Evolutionary conservation across 1,140 invertebrate species (phyloP), one percentile per base, ranked within the genome.

Genomic region (Papilio helenus): DNA sequence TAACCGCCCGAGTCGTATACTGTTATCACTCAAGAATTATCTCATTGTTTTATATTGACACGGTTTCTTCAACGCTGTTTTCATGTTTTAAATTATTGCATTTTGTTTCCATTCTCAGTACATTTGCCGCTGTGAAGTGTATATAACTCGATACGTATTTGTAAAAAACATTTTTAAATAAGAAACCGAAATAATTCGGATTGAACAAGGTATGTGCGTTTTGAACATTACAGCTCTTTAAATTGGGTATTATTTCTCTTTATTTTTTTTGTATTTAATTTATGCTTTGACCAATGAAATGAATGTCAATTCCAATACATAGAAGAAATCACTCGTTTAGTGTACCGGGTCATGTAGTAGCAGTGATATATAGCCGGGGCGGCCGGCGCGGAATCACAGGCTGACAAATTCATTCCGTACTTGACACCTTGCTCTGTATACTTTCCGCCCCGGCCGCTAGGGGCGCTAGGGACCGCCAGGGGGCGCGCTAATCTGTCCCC

Each of bases 341-440:
- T 79, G 84, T 76, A 72, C 83, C 85, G 79, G n/a, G 82, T 79
- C 29, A n/a, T 72, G n/a, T 5, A 44, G 16, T 12, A 20, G 72
- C 76, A 77, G 83, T 91, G 88, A 91, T 89, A 81, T 88, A 91
- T 86, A 46, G 82, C 79, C 76, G 83, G 88, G 85, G 23, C 85
- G 85, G 82, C 82, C 83, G 61, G 78, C 84, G 84, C 82, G 84
- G 86, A 91, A 87, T 91, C 89, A 88, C 88, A 83, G 80, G 77
- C 84, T 89, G 89, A 91, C 89, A 91, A 91, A 91, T 91, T 91
- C 88, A 91, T 91, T 88, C 86, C 84, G 84, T 85, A 86, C 88
- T 90, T 89, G 88, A 90, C 89, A 89, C 89, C 87, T 87, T 58
- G 76, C 82, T 79, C 79, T 82, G 76, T 79, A 72, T 49, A 51